Evolutionary conservation across 1,140 invertebrate species (phyloP).

Genomic region (Vollenhovia emeryi): DNA sequence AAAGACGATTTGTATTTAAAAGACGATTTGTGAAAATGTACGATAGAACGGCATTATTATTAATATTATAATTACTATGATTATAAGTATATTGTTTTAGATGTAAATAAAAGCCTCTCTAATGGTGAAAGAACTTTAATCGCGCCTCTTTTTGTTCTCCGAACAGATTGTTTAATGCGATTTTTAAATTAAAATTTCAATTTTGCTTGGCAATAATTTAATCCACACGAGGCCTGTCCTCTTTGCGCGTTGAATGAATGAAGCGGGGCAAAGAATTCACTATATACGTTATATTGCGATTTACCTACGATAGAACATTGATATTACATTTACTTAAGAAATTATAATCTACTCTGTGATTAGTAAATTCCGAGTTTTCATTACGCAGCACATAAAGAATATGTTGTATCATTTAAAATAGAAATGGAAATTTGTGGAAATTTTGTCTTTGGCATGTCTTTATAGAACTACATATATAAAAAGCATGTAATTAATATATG

Average conservation of each 20-base stretch:
- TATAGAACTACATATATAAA: too few relatives aligned
- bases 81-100: conserved; percentile 71
- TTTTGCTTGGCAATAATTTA: conserved; percentile 50
- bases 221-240: background rate
- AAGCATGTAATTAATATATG: too few relatives aligned
- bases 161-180: too few relatives aligned
- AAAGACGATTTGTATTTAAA: conserved; percentile 55
- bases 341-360: background rate
- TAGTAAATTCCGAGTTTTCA: background rate
- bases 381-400: background rate
- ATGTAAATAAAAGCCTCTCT: conserved; percentile 82
- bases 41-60: conserved; percentile 61
- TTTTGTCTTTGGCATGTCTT: too few relatives aligned
- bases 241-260: background rate
- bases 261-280: background rate
- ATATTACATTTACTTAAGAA: background rate
- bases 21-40: conserved; percentile 44
- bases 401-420: too few relatives aligned
- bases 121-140: conserved; percentile 52
- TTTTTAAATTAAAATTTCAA: conserved; percentile 10
- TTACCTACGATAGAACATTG: background rate
- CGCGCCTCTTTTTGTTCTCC: conserved; percentile 24
- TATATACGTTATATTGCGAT: background rate
- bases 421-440: too few relatives aligned
- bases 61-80: conserved; percentile 15